Conservation (phyloP, 2,797 vertebrate species). For the Anguilla pacifica region DNA sequence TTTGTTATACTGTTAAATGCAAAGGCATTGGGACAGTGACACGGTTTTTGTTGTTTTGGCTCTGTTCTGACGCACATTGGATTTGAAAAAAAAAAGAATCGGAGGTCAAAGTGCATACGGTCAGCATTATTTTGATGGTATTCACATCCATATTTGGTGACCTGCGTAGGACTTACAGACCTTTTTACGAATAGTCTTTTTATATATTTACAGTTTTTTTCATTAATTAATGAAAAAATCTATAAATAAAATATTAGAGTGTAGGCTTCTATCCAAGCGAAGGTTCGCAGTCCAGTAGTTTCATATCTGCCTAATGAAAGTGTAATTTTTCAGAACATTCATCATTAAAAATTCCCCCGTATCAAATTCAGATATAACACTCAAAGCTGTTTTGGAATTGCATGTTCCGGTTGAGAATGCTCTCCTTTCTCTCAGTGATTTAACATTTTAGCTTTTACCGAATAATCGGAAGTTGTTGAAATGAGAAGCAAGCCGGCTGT, state of each 20-base stretch:
- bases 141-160: too few species aligned
- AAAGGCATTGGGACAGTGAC: too few species aligned
- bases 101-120: too few species aligned
- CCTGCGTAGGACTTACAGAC: too few species aligned
- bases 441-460: background rate
- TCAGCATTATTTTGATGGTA: too few species aligned
- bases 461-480: background rate
- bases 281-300: background rate
- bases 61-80: too few species aligned
- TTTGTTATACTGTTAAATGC: too few species aligned
- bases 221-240: background rate
- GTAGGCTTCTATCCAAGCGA: background rate
- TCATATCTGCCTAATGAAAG: background rate
- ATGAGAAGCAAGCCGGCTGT: background rate
- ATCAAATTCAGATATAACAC: background rate
- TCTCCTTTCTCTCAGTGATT: background rate
- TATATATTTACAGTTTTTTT: background rate
- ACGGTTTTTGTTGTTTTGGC: too few species aligned
- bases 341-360: background rate
- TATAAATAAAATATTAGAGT: background rate
- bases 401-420: background rate
- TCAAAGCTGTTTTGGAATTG: background rate
- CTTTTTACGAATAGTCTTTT: too few species aligned
- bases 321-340: background rate
- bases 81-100: too few species aligned